Base-by-base conservation (phyloP, 2,797 vertebrate genomes). In the Hapalemur alaotrensis region DNA sequence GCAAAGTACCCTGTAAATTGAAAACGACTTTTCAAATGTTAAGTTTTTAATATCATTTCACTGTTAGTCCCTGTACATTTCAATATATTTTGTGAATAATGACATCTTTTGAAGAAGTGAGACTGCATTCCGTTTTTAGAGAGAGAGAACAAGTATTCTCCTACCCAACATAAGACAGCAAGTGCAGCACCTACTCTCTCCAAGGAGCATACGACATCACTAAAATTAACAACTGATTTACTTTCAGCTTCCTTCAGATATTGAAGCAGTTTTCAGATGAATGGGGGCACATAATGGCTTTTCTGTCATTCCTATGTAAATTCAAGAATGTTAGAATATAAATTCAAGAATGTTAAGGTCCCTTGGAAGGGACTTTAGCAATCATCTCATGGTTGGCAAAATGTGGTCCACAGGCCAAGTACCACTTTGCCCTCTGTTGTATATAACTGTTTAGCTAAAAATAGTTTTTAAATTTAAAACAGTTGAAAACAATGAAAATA, bases 21-120 rank as follows among this genome's bases (percentile, higher is more conserved):
- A 59, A 95, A 96, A 78, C 32, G 13, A 81, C 48, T 57, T 86
- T 93, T 38, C 2, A 80, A 90, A 84, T 76, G 38, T 89, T 69
- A 76, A 57, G n/a, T 59, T 95, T 82, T 95, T 90, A 95, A 81
- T 63, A 78, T 30, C 59, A 75, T 35, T 93, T 92, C n/a, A 80
- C 46, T 76, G 90, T 76, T 46, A 52, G 4, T 73, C 15, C 57
- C 28, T 93, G 32, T 59, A 43, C 32, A 63, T 83, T 65, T 96
- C 10, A 72, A 54, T 54, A 65, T 5, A 72, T 63, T 87, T 87
- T 89, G 13, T 73, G 41, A 87, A 89, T 50, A 75, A 89, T 73
- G 22, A 28, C 7, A 63, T 59, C 32, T 67, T 67, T 80, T 70
- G 41, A 87, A 89, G 41, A 69, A 95, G 61, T 41, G 41, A 79